Base-by-base conservation (phyloP, 2,113 vertebrate genomes). In the Cebidichthys violaceus region DNA sequence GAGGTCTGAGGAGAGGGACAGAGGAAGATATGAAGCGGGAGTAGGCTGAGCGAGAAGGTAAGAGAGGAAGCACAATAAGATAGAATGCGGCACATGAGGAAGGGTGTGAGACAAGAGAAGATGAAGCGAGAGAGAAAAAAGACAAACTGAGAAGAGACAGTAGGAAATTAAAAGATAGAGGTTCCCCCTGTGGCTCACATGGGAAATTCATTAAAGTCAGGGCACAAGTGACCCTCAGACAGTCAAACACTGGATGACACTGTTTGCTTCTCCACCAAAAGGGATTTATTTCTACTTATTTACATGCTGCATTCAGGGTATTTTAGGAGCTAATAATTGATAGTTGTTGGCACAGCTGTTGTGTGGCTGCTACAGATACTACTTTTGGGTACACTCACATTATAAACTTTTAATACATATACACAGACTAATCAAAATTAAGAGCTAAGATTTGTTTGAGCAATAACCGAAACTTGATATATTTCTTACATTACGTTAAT, bases 261-360 rank as follows among this genome's bases (percentile, higher is more conserved):
- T 18, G 18, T 60, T 33, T 18, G 43, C 2, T 33, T 35, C 27
- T 37, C 71, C n/a, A n/a, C 1, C 24, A 10, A 60, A 27, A 9
- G 39, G 5, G 67, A 17, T 62, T 22, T 39, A 41, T 27, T 33
- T 57, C 29, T 18, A 69, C 31, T 33, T 33, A 33, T 33, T 33
- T 33, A 33, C 31, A 71, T 24, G 22, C 24, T 70, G 39, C 41
- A 57, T 66, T 77, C 69, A 22, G 27, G 35, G 47, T 52, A n/a
- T 70, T 80, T 71, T 24, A 68, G 29, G 41, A 35, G 71, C 24
- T 70, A 78, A 87, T 77, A 68, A 62, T 64, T n/a, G 20, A 3
- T 43, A 50, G 24, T n/a, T 77, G 31, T 13, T 29, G n/a, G 45
- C 72, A 66, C 83, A 86, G 81, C 59, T 83, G 77, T 66, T 86